Evolutionary conservation across 1,140 invertebrate species (phyloP).

Genomic region (Parapsyche elsis): DNA sequence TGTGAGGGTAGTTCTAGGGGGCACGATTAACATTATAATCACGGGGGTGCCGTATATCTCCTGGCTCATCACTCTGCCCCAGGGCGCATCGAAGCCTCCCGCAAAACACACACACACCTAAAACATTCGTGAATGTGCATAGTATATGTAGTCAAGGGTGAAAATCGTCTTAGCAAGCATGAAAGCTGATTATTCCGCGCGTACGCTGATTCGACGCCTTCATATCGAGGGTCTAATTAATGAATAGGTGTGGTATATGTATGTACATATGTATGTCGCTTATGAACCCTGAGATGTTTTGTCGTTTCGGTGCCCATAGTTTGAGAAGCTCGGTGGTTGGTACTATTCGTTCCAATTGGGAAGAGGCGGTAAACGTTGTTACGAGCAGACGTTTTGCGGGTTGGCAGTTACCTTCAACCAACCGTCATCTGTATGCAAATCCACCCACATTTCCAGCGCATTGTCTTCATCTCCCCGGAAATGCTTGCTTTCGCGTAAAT

Average conservation of each 20-base stretch:
- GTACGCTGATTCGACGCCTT: too few relatives aligned
- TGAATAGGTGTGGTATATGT: too few relatives aligned
- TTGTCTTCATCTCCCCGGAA: constrained; percentile 29
- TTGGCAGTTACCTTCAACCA: constrained; percentile 23
- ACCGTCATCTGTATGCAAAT: constrained; percentile 44
- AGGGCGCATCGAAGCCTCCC: constrained; percentile 6
- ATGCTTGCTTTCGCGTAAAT: constrained; percentile 36
- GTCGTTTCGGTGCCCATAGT: too few relatives aligned
- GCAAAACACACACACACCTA: background rate
- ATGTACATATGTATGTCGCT: too few relatives aligned
- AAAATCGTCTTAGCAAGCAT: background rate
- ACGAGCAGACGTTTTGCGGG: constrained; percentile 41
- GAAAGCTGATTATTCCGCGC: too few relatives aligned
- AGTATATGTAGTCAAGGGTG: background rate
- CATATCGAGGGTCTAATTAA: too few relatives aligned
- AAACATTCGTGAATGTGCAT: background rate
- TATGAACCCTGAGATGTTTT: too few relatives aligned
- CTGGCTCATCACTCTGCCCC: constrained; percentile 40
- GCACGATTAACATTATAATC: constrained; percentile 55
- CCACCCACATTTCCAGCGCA: constrained; percentile 17
- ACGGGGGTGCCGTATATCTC: constrained; percentile 41
- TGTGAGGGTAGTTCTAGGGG: constrained; percentile 16
- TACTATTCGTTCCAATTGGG: too few relatives aligned
- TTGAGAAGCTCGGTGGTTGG: too few relatives aligned
- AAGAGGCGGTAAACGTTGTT: background rate